Evolutionary conservation across 2,113 vertebrate genomes (phyloP).

Genomic region (Sphyrna mokarran): DNA sequence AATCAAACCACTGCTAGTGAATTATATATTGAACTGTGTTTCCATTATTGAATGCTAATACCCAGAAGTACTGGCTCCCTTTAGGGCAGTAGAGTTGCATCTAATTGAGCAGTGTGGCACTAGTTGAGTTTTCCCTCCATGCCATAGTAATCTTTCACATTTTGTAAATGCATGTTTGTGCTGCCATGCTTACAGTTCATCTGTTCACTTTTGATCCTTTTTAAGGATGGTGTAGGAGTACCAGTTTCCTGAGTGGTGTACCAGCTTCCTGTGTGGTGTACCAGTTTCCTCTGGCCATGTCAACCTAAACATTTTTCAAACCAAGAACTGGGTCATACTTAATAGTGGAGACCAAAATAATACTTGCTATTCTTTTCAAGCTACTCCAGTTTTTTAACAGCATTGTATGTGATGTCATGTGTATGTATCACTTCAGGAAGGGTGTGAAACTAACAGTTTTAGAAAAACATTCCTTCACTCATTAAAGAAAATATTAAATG

Average conservation of each 20-base stretch:
- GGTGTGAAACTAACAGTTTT: neutral
- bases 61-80: neutral
- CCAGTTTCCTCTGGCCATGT: too few relatives aligned
- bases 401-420: neutral
- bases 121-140: neutral
- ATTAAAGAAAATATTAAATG: neutral
- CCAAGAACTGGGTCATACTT: neutral
- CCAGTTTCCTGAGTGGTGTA: neutral
- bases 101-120: neutral
- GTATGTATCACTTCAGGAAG: neutral
- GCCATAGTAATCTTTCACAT: neutral
- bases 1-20: neutral
- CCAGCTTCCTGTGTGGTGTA: neutral
- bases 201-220: neutral
- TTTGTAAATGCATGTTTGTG: neutral
- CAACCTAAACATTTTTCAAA: neutral
- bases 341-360: neutral
- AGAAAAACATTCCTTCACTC: neutral
- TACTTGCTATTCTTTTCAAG: neutral
- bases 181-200: neutral
- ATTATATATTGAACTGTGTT: conserved; percentile 25
- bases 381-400: neutral
- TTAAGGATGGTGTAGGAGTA: neutral
- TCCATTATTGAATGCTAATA: conserved; percentile 12
- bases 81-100: neutral